Conservation (phyloP, 1,140 invertebrate species). For the Holcopasites calliopsidis region DNA sequence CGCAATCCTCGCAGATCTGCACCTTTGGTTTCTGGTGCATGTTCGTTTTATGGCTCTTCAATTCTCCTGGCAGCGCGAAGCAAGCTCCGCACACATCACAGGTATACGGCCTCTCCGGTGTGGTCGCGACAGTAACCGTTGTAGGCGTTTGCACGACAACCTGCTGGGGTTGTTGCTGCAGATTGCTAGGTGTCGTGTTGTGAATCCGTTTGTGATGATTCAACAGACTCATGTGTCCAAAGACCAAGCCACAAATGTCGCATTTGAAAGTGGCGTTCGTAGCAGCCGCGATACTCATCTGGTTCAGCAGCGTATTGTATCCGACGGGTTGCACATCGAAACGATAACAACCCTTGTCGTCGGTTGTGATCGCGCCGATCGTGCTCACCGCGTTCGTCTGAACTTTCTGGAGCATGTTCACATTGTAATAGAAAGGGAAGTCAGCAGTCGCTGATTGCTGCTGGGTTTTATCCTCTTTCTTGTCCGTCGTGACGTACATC, state of each 20-base stretch:
- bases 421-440: constrained; percentile 81
- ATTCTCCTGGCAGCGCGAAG: constrained; percentile 80
- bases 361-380: constrained; percentile 77
- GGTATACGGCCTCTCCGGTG: constrained; percentile 81
- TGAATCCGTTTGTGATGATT: constrained; percentile 91
- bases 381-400: constrained; percentile 77
- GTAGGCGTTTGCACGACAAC: constrained; percentile 80
- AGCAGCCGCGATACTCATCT: constrained; percentile 81
- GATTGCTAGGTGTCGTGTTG: constrained; percentile 80
- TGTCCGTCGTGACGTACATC: constrained; percentile 76
- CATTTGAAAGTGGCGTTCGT: constrained; percentile 92
- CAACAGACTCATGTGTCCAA: constrained; percentile 87
- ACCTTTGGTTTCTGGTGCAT: constrained; percentile 79
- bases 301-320: constrained; percentile 81
- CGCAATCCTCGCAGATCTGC: constrained; percentile 77
- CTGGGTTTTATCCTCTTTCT: constrained; percentile 77
- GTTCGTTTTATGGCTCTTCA: constrained; percentile 80
- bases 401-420: constrained; percentile 81
- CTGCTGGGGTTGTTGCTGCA: constrained; percentile 80
- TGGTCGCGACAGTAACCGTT: constrained; percentile 82
- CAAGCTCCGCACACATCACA: constrained; percentile 82
- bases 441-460: constrained; percentile 77
- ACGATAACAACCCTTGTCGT: constrained; percentile 81
- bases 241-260: constrained; percentile 91
- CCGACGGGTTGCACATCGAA: constrained; percentile 81